Conservation (phyloP, 1,140 invertebrate genomes). For the Drosophila suzukii region DNA sequence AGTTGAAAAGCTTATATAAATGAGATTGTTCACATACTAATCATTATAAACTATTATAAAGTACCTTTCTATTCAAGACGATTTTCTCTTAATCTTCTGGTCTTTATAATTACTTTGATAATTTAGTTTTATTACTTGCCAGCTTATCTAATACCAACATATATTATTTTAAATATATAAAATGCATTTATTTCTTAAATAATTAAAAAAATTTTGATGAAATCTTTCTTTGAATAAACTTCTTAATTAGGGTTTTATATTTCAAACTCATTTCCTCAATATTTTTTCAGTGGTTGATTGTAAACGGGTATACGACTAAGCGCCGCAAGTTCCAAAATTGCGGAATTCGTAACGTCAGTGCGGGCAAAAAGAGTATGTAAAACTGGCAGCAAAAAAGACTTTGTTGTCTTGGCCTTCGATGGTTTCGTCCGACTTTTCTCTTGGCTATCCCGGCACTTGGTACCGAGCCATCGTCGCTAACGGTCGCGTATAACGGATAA, state of each 20-base stretch:
- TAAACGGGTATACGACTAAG: conserved; percentile 6
- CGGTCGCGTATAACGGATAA: conserved; percentile 52
- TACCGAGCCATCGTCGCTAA: conserved; percentile 53
- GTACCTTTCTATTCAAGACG: not conserved
- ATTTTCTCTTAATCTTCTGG: not conserved
- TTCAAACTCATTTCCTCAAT: conserved; percentile 6
- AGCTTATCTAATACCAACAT: no score
- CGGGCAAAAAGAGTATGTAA: conserved; percentile 47
- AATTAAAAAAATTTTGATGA: no score
- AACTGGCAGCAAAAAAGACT: conserved; percentile 50
- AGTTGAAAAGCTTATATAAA: not conserved
- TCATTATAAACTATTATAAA: not conserved
- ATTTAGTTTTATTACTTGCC: not conserved
- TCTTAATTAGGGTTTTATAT: no score
- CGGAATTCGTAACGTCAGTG: conserved; percentile 49
- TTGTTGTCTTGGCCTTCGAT: conserved; percentile 45
- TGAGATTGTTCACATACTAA: not conserved
- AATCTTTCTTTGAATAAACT: no score
- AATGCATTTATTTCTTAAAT: no score
- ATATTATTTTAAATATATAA: no score
- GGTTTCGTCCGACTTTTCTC: conserved; percentile 68
- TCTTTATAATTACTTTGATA: not conserved
- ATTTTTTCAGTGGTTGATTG: conserved; percentile 28
- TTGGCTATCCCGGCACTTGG: conserved; percentile 51
- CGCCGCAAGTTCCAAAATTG: conserved; percentile 36